These are phyloP conservation scores for Dryas iulia DNA, from an alignment of 1,140 invertebrate genomes.

Conservation along the genomic window DNA sequence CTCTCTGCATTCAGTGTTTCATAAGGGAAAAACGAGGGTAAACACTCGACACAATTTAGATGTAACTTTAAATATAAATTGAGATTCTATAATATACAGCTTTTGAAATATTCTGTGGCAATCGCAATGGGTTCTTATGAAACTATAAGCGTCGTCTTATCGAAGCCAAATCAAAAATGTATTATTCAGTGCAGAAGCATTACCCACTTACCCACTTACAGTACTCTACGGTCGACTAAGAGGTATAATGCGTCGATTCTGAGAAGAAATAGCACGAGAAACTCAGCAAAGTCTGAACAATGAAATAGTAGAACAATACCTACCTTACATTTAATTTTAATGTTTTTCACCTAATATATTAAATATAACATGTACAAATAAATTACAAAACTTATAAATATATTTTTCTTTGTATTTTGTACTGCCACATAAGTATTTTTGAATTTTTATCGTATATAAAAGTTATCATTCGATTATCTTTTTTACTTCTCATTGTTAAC, in stretches of 20 bases:
- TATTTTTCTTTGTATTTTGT: neutral
- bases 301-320: neutral
- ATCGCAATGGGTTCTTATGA: neutral
- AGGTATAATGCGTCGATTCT: neutral
- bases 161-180: neutral
- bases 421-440: no score
- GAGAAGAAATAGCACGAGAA: neutral
- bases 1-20: neutral
- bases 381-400: neutral
- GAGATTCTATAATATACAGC: neutral
- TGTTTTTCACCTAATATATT: neutral
- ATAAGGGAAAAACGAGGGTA: conserved; percentile 22
- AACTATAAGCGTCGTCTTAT: neutral
- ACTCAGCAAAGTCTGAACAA: neutral
- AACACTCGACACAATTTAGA: conserved; percentile 30
- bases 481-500: no score
- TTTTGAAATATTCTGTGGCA: neutral
- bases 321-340: neutral
- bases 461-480: no score
- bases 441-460: no score
- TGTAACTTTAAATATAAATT: conserved; percentile 22
- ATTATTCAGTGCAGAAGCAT: neutral
- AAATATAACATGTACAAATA: no score
- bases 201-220: neutral
- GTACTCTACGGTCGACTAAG: neutral